phyloP scores from a whole-genome alignment of 2,113 vertebrate species.

The Ondatra zibethicus region DNA sequence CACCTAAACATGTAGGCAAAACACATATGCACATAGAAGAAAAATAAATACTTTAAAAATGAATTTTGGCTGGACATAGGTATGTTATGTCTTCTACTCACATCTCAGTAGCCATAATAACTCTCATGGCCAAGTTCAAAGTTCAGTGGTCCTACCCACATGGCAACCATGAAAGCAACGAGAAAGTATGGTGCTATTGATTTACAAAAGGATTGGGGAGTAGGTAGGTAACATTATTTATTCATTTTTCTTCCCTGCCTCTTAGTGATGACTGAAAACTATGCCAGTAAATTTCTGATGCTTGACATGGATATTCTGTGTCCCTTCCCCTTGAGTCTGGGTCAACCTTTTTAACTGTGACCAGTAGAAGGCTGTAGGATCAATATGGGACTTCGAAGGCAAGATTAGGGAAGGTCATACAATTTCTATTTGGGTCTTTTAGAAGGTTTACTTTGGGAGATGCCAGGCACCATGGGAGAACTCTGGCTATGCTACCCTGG shows the following conservation, averaged over 20 bases:
- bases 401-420: too few relatives aligned
- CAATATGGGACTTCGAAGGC: not conserved
- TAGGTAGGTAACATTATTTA: not conserved
- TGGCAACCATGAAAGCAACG: not conserved
- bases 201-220: not conserved
- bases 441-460: not conserved
- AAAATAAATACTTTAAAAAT: not conserved
- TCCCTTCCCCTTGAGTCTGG: not conserved
- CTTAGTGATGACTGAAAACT: not conserved
- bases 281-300: not conserved
- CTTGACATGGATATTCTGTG: not conserved
- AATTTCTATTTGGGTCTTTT: not conserved
- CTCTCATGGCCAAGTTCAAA: not conserved
- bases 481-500: not conserved
- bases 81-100: not conserved
- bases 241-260: not conserved
- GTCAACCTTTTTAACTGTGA: not conserved
- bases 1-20: not conserved
- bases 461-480: not conserved
- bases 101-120: not conserved
- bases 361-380: not conserved
- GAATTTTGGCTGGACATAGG: not conserved
- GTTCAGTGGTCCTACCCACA: not conserved
- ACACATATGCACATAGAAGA: not conserved
- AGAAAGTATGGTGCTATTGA: not conserved